Evolutionary conservation across 2,888 invertebrate genomes (phyloP).

Genomic region (Leptopterna dolabrata): DNA sequence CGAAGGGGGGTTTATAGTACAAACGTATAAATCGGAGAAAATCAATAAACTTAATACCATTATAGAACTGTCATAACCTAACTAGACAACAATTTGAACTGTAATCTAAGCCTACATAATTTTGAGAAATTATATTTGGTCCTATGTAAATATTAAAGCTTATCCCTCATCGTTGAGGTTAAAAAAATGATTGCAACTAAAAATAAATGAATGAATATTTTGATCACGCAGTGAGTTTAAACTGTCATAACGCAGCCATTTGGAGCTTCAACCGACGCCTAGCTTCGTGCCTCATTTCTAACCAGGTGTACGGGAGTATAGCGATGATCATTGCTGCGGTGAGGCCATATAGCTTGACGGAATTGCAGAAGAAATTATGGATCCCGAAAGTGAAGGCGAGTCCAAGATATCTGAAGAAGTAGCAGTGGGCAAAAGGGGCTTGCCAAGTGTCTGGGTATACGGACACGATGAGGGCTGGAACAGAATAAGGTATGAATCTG

Average conservation of each 20-base stretch:
- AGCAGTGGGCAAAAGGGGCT: constrained; percentile 67
- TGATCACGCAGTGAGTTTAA: neutral
- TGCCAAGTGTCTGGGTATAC: constrained; percentile 68
- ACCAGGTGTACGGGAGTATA: constrained; percentile 70
- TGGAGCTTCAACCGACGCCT: constrained; percentile 52
- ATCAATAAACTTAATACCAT: too few relatives aligned
- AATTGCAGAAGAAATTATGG: constrained; percentile 72
- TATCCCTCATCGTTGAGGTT: neutral
- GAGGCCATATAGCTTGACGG: constrained; percentile 69
- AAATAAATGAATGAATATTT: neutral
- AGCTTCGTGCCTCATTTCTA: constrained; percentile 67
- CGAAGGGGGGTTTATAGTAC: too few relatives aligned
- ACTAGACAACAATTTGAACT: too few relatives aligned
- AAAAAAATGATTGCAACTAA: neutral
- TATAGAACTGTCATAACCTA: too few relatives aligned
- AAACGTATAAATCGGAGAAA: too few relatives aligned
- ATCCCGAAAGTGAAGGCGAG: constrained; percentile 72
- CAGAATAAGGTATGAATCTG: neutral
- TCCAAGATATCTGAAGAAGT: constrained; percentile 72
- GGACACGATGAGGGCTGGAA: constrained; percentile 62
- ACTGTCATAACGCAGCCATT: constrained; percentile 40
- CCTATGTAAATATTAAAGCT: neutral
- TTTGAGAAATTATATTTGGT: neutral
- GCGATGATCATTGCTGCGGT: constrained; percentile 69
- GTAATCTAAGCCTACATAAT: neutral